phyloP scores from a whole-genome alignment of 2,797 vertebrate genomes.

The Atherinosoma microstoma region DNA sequence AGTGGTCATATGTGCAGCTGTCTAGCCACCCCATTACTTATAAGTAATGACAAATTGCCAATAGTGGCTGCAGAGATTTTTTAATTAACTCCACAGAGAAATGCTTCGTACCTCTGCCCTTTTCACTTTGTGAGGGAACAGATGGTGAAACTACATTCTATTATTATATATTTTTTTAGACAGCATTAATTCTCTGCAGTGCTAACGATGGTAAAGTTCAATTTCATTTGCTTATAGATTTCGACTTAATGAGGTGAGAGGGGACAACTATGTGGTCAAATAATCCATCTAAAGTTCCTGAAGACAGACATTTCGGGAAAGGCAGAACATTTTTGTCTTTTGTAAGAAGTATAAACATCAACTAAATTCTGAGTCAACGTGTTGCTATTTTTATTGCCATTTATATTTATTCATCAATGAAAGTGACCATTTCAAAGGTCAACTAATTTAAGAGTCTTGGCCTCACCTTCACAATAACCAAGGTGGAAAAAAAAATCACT shows the following conservation, averaged over 20 bases:
- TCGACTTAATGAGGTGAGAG: conserved; percentile 52
- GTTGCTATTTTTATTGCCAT: not conserved
- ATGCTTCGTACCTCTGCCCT: conserved; percentile 52
- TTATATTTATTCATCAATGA: not conserved
- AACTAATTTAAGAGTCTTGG: not conserved
- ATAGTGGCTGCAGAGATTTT: conserved; percentile 44
- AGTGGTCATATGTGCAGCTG: conserved; percentile 42
- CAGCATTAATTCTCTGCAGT: conserved; percentile 40
- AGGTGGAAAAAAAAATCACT: not conserved
- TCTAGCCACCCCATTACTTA: conserved; percentile 58
- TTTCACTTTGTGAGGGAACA: conserved; percentile 39
- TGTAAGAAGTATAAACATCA: not conserved
- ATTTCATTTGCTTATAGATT: conserved; percentile 45
- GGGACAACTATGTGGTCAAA: conserved; percentile 6
- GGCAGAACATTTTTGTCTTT: not conserved
- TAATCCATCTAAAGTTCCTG: not conserved
- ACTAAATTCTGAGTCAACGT: not conserved
- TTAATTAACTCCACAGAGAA: conserved; percentile 70
- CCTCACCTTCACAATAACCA: not conserved
- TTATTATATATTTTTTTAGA: conserved; percentile 1
- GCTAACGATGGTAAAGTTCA: conserved; percentile 38
- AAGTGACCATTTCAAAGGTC: not conserved
- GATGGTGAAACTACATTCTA: conserved; percentile 44
- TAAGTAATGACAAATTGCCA: conserved; percentile 65
- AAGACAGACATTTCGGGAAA: not conserved